Evolutionary conservation across 2,113 vertebrate species (phyloP).

Genomic region (Pleuronectes platessa): DNA sequence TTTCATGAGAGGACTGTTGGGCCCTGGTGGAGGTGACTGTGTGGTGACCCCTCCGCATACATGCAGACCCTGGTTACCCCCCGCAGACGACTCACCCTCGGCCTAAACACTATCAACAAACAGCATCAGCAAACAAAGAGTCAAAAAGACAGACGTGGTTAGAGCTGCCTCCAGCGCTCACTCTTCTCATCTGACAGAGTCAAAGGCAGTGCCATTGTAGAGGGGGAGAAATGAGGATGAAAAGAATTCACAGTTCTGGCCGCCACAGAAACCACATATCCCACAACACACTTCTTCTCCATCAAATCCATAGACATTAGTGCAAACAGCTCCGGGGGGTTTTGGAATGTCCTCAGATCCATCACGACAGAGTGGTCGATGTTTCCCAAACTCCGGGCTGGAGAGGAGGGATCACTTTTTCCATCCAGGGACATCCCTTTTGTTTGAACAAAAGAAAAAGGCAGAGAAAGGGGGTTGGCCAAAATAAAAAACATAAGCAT

Average conservation of each 20-base stretch:
- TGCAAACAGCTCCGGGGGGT: slow-evolving; percentile 63
- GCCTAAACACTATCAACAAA: slow-evolving; percentile 33
- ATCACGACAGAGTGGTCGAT: slow-evolving; percentile 50
- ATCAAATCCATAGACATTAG: slow-evolving; percentile 45
- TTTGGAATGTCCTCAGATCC: slow-evolving; percentile 68
- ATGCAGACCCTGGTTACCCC: slow-evolving; percentile 26
- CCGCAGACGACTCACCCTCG: slow-evolving; percentile 18
- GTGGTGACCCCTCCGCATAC: slow-evolving; percentile 32
- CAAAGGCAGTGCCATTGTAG: slow-evolving; percentile 16
- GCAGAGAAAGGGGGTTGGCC: neutral
- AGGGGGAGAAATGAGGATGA: slow-evolving; percentile 32
- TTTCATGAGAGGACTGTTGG: neutral
- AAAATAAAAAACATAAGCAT: neutral
- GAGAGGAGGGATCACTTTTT: slow-evolving; percentile 54
- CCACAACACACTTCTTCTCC: slow-evolving; percentile 54
- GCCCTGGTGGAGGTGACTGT: slow-evolving; percentile 8
- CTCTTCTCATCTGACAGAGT: slow-evolving; percentile 26
- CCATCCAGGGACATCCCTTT: slow-evolving; percentile 22
- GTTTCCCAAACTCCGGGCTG: slow-evolving; percentile 62
- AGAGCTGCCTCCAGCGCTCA: slow-evolving; percentile 27
- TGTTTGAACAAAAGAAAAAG: slow-evolving; percentile 22
- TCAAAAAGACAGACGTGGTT: slow-evolving; percentile 32
- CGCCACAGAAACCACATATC: slow-evolving; percentile 56
- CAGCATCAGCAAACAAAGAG: slow-evolving; percentile 39
- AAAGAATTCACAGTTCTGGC: slow-evolving; percentile 28